Evolutionary conservation across 2,113 vertebrate genomes (phyloP).

Genomic region (Budorcas taxicolor): DNA sequence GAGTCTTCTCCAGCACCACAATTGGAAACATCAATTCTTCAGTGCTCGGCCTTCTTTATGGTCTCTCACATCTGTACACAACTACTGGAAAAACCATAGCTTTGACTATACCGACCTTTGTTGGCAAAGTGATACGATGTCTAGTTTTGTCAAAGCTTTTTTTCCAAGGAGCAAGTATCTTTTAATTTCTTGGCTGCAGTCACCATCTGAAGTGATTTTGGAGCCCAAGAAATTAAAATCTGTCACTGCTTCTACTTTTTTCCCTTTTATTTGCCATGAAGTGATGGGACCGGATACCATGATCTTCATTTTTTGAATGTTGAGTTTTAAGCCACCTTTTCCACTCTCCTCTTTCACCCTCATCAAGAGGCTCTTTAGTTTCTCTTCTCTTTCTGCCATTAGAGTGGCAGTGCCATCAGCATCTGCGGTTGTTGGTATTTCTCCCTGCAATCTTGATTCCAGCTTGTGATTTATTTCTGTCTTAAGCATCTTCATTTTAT

Average conservation of each 20-base stretch:
- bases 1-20: neutral
- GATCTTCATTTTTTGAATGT: neutral
- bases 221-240: neutral
- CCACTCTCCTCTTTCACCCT: neutral
- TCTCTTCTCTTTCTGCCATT: neutral
- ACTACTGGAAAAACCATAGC: neutral
- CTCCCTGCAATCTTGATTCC: neutral
- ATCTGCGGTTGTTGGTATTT: neutral
- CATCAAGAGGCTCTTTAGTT: neutral
- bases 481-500: constrained; percentile 23
- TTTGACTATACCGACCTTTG: neutral
- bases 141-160: neutral
- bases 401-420: neutral
- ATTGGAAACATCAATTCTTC: neutral
- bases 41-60: neutral
- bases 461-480: neutral
- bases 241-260: neutral
- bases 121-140: neutral
- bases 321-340: neutral
- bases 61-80: neutral
- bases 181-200: neutral
- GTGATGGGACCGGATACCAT: neutral
- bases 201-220: neutral
- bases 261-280: neutral
- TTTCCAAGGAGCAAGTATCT: neutral